phyloP scores from a whole-genome alignment of 1,140 invertebrate genomes.

The Aricia agestis region DNA sequence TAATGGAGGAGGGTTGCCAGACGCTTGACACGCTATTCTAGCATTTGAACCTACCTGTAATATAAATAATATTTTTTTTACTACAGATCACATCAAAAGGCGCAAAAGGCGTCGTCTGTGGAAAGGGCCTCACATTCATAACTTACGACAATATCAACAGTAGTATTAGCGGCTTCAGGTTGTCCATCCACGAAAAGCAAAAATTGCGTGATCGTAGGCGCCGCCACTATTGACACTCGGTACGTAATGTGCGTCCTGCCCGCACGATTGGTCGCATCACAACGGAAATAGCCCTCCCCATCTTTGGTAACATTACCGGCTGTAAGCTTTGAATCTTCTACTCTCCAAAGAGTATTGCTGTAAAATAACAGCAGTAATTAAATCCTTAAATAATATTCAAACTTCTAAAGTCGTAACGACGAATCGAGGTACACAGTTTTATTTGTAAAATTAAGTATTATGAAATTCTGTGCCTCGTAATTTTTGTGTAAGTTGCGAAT shows the following conservation, averaged over 20 bases:
- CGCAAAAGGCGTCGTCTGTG: too few species aligned
- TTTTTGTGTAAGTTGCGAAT: background rate
- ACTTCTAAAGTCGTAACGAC: too few species aligned
- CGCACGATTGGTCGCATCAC: conserved; percentile 49
- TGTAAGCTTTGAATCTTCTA: conserved; percentile 32
- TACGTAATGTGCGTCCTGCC: conserved; percentile 45
- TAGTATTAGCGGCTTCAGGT: conserved; percentile 31
- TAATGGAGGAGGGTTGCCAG: conserved; percentile 45
- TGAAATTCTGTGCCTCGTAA: background rate
- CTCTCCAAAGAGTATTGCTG: conserved; percentile 50
- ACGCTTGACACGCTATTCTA: conserved; percentile 52
- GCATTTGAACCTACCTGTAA: conserved; percentile 39
- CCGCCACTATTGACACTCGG: conserved; percentile 39
- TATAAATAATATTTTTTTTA: conserved; percentile 16
- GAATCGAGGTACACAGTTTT: background rate
- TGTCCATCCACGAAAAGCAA: conserved; percentile 31
- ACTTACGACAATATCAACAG: conserved; percentile 42
- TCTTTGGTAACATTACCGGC: conserved; percentile 30
- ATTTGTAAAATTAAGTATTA: too few species aligned
- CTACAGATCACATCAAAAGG: too few species aligned
- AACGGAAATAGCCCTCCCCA: conserved; percentile 46
- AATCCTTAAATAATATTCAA: too few species aligned
- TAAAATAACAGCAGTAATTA: background rate
- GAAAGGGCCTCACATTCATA: too few species aligned
- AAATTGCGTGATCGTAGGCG: conserved; percentile 36